These are phyloP conservation scores for Cathartes aura DNA, from an alignment of 2,113 vertebrate species.

Conservation along the genomic window DNA sequence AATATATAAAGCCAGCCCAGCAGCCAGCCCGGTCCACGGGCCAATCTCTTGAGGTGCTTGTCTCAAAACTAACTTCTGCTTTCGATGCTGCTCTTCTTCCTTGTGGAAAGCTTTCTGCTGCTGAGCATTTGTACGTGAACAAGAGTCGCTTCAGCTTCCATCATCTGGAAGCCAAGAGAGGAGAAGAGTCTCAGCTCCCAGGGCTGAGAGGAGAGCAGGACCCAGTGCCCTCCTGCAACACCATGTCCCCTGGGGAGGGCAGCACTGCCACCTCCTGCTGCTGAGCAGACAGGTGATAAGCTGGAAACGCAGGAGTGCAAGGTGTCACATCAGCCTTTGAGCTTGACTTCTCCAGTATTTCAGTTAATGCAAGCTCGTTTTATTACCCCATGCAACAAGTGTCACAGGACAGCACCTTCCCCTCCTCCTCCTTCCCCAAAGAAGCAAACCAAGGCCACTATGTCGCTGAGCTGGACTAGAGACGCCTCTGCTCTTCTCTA, in stretches of 20 bases:
- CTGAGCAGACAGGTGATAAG: not conserved
- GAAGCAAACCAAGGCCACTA: not conserved
- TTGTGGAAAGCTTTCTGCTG: not conserved
- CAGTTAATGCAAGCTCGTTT: not conserved
- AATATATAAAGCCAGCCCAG: not conserved
- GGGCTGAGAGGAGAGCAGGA: not conserved
- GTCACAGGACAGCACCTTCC: not conserved
- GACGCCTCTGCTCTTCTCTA: not conserved
- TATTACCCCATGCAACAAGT: not conserved
- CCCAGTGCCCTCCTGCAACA: accelerated
- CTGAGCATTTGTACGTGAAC: not conserved
- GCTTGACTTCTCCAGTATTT: not conserved
- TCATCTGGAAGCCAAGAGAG: not conserved
- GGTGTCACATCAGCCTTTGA: not conserved
- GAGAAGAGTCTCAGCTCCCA: not conserved
- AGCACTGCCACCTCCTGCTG: not conserved
- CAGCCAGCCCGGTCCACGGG: not conserved
- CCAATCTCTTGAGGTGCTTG: not conserved
- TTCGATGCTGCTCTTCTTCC: not conserved
- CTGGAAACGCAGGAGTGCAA: not conserved
- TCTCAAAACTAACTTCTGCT: not conserved
- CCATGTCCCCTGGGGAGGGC: not conserved
- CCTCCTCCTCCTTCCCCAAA: not conserved
- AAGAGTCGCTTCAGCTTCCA: not conserved
- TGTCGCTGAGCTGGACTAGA: not conserved